Conservation (phyloP, 2,797 vertebrate species). For the Mionectes olivaceus region DNA sequence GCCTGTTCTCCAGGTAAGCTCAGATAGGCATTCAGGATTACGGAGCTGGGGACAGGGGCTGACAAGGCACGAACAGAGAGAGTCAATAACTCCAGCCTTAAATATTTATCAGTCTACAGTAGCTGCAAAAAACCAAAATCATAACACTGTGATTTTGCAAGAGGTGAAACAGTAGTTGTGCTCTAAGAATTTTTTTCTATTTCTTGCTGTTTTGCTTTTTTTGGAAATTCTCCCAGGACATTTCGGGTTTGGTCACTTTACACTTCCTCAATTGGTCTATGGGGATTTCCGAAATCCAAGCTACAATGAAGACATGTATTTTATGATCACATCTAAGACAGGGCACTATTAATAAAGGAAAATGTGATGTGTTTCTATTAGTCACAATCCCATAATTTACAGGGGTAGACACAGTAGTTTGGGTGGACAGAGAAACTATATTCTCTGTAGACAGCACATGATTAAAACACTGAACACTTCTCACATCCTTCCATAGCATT, state of each 20-base stretch:
- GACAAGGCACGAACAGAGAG: background rate
- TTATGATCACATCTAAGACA: conserved; percentile 25
- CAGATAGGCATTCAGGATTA: rapidly evolving
- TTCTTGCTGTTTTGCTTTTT: conserved; percentile 41
- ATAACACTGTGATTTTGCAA: background rate
- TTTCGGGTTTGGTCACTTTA: conserved; percentile 47
- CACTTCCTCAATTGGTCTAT: background rate
- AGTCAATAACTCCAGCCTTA: background rate
- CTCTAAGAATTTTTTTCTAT: background rate
- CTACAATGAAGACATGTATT: background rate
- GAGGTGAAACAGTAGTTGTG: conserved; percentile 3
- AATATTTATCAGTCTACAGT: background rate
- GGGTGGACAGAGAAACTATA: background rate
- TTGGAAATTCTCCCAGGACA: conserved; percentile 59
- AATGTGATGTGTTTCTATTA: background rate
- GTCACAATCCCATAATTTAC: background rate
- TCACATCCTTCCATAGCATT: background rate
- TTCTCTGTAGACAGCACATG: background rate
- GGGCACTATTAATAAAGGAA: conserved; percentile 33
- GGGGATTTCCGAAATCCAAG: conserved; percentile 28
- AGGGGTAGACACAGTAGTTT: background rate
- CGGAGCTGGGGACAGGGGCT: background rate
- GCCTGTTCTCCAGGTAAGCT: background rate
- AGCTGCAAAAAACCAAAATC: conserved; percentile 1
- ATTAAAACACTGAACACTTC: background rate